Conservation (phyloP, 2,888 invertebrate species). For the Zaprionus lineosus region DNA sequence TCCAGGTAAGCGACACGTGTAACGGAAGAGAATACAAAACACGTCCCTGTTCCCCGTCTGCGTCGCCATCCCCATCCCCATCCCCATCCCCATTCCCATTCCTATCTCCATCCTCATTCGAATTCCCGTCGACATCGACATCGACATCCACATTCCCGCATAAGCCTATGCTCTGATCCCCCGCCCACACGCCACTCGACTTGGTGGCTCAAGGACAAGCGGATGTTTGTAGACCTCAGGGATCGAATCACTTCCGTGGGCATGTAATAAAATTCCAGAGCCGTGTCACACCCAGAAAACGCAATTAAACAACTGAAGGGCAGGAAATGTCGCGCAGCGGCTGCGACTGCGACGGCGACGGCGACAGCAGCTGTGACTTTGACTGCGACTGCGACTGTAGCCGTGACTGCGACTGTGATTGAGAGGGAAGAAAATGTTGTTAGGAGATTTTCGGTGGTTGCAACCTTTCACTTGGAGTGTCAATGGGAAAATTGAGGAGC, state of each 20-base stretch:
- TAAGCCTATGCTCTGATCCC: no score
- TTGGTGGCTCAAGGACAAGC: conserved; percentile 70
- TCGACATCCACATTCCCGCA: background rate
- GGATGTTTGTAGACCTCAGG: conserved; percentile 67
- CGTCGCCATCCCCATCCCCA: background rate
- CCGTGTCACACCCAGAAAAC: conserved; percentile 61
- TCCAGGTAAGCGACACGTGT: conserved; percentile 56
- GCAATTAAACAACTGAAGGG: conserved; percentile 48
- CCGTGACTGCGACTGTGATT: conserved; percentile 1
- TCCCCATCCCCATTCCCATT: background rate
- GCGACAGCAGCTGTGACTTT: conserved; percentile 4
- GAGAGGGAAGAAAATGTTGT: conserved; percentile 6
- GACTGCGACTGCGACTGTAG: conserved; percentile 9
- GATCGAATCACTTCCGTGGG: conserved; percentile 57
- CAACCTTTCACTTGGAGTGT: no score
- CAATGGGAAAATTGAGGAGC: conserved; percentile 8
- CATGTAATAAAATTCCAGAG: conserved; percentile 56
- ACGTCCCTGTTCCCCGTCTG: background rate
- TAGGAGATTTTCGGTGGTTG: no score
- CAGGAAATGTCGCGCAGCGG: conserved; percentile 53
- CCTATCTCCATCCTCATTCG: background rate
- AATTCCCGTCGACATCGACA: background rate
- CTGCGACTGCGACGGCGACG: conserved; percentile 7
- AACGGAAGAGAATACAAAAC: conserved; percentile 22
- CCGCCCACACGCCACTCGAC: conserved; percentile 3